Conservation (phyloP, 23 tunicate species). For the Corella eumyota region DNA sequence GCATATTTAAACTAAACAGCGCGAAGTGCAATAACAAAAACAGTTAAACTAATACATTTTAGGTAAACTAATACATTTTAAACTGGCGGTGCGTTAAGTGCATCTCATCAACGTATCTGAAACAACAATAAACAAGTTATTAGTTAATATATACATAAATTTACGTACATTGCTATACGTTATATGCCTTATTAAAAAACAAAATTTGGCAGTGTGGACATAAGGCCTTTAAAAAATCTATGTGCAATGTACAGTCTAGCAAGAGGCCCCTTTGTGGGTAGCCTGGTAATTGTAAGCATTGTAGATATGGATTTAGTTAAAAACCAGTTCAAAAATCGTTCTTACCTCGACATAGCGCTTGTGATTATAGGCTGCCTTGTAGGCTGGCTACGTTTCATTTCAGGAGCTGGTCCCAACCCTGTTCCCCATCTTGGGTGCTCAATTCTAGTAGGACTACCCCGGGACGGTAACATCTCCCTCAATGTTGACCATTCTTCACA, state of each 20-base stretch:
- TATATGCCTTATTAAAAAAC: too few relatives aligned
- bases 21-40: too few relatives aligned
- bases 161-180: not conserved
- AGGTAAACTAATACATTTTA: conserved; percentile 80
- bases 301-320: too few relatives aligned
- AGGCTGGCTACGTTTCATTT: conserved; percentile 20
- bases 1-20: too few relatives aligned
- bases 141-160: not conserved
- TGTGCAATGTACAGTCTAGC: too few relatives aligned
- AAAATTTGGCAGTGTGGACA: too few relatives aligned
- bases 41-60: too few relatives aligned
- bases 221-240: too few relatives aligned
- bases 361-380: conserved; percentile 69
- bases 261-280: too few relatives aligned
- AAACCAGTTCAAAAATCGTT: too few relatives aligned
- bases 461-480: conserved; percentile 91
- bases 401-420: conserved; percentile 53
- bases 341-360: conserved; percentile 83
- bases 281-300: not conserved
- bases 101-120: conserved; percentile 92
- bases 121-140: not conserved
- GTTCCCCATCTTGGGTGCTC: conserved; percentile 89
- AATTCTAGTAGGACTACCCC: conserved; percentile 48
- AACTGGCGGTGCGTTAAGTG: conserved; percentile 75
- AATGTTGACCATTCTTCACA: conserved; percentile 94